These are phyloP conservation scores for Lamprotornis superbus DNA, from an alignment of 2,113 vertebrate genomes.

Conservation along the genomic window DNA sequence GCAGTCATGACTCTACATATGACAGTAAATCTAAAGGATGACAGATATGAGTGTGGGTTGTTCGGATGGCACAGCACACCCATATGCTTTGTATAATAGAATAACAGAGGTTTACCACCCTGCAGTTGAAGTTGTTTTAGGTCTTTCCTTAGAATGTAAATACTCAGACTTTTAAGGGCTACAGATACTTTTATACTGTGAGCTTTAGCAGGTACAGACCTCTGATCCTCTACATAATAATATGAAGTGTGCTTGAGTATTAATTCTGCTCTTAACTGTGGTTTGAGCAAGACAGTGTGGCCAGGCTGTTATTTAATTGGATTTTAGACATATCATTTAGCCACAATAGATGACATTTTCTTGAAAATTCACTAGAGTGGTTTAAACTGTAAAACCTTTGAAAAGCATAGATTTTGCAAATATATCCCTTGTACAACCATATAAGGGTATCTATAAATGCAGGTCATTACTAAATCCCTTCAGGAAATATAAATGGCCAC, in stretches of 20 bases:
- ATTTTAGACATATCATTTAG: neutral
- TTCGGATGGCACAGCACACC: neutral
- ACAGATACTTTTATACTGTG: neutral
- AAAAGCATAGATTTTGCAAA: neutral
- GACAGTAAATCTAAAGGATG: neutral
- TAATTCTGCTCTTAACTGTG: neutral
- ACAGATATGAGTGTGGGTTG: neutral
- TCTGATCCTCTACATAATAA: neutral
- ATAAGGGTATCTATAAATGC: neutral
- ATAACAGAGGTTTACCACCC: neutral
- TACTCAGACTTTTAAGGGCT: neutral
- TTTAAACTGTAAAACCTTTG: neutral
- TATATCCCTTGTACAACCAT: neutral
- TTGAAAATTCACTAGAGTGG: neutral
- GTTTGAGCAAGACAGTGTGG: neutral
- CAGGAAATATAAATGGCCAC: neutral
- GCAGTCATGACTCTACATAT: neutral
- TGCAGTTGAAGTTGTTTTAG: neutral
- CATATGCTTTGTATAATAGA: neutral
- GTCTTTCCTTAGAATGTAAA: neutral
- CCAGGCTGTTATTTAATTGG: neutral
- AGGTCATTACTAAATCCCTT: neutral
- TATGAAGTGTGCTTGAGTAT: neutral
- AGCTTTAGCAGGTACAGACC: neutral
- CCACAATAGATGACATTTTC: neutral